These are phyloP conservation scores for Dinomys branickii DNA, from an alignment of 2,113 vertebrate genomes.

Conservation along the genomic window DNA sequence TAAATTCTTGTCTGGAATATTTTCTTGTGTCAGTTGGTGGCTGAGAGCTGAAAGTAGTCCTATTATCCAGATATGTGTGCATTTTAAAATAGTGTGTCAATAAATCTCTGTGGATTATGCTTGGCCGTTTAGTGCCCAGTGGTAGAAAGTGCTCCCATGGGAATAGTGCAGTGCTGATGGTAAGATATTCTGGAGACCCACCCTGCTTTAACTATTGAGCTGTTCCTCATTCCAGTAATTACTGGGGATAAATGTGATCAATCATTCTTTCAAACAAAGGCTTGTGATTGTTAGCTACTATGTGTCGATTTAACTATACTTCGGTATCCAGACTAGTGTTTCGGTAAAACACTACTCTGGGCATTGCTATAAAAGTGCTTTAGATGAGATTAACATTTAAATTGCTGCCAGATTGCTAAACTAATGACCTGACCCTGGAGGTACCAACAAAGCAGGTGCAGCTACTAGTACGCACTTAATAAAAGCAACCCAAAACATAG, in stretches of 20 bases:
- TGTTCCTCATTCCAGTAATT: background rate
- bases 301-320: background rate
- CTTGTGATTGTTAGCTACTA: background rate
- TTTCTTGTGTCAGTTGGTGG: background rate
- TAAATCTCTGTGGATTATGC: background rate
- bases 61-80: background rate
- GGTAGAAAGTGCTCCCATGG: background rate
- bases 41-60: background rate
- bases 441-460: background rate
- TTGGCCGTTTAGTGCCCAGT: background rate
- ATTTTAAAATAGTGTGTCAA: background rate
- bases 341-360: background rate
- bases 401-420: background rate
- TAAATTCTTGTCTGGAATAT: background rate
- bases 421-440: background rate
- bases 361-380: background rate
- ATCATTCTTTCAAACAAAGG: background rate
- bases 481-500: background rate
- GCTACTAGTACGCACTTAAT: background rate
- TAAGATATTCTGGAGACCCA: background rate
- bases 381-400: background rate
- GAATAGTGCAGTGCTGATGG: background rate
- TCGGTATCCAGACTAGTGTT: background rate
- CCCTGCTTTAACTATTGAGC: background rate
- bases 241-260: background rate